Evolutionary conservation across 2,888 invertebrate genomes (phyloP), one percentile per base, ranked within the genome.

Genomic region (Cataglyphis albicans): DNA sequence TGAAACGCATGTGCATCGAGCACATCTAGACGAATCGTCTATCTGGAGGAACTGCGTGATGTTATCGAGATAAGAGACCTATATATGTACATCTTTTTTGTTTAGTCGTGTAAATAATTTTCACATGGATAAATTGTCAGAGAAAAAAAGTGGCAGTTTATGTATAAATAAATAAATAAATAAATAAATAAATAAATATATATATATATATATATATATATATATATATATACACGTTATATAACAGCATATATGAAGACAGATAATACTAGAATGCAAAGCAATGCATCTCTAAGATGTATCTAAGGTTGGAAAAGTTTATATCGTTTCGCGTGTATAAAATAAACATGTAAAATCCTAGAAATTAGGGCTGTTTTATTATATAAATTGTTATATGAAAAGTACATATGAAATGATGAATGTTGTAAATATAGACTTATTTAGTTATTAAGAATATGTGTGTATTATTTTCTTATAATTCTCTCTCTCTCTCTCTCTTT

Each of bases 351-450:
- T 94, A 94, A 93, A 94, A 94, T 94, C 93, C 86, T 94, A 94
- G 93, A 90, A 75, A 84, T 91, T 93, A 93, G 90, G 88, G 89
- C 91, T 92, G 93, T 93, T 94, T 93, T 93, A 93, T 92, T 93
- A 93, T 92, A 91, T 91, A 93, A 94, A 91, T 93, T 94, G 93
- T 94, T 93, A 93, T 92, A 90, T 90, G 90, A 91, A 92, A 90
- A 68, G 38, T 76, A 93, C 88, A 90, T 52, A 52, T 91, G 89
- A 91, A 91, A 92, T 87, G 89, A 92, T 91, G 89, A 93, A 90
- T 89, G 89, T 93, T 94, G 94, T 94, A 94, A 94, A 94, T 94
- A 94, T 93, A 94, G 92, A 94, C 92, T 91, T 93, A 93, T 94
- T 93, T 93, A 94, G 93, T 94, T 93, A 93, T 93, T 92, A 93